Conservation (phyloP, 2,113 vertebrate species). For the Campylomormyrus numenius region DNA sequence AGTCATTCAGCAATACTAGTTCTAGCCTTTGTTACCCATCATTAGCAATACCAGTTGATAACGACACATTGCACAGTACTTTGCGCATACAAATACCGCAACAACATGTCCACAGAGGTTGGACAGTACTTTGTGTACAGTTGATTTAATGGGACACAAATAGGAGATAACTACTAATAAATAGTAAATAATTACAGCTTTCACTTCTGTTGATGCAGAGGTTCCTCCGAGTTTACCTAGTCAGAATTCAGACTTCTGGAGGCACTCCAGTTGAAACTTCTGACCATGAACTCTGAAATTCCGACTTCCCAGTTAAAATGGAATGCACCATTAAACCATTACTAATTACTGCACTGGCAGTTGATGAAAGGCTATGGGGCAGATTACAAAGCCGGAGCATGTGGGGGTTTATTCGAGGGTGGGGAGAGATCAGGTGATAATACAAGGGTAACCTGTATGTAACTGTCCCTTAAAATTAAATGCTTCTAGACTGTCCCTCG, state of each 20-base stretch:
- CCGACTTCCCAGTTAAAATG: background rate
- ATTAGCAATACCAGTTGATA: background rate
- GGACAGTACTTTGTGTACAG: background rate
- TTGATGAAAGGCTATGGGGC: background rate
- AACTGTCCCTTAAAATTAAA: background rate
- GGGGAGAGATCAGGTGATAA: background rate
- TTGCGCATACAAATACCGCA: background rate
- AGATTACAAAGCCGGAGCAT: background rate
- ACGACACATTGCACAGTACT: background rate
- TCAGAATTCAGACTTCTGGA: background rate
- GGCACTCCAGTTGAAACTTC: background rate
- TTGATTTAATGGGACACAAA: background rate
- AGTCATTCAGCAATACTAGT: background rate
- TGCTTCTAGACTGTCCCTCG: background rate
- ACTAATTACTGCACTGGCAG: background rate
- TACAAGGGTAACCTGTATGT: background rate
- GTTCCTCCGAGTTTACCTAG: background rate
- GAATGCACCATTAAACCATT: background rate
- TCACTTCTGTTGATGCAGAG: background rate
- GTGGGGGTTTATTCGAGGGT: background rate
- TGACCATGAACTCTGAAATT: background rate
- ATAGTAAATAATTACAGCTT: background rate
- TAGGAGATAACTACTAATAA: background rate
- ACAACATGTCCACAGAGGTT: background rate
- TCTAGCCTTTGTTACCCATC: background rate